These are phyloP conservation scores for Acromyrmex echinatior DNA, from an alignment of 1,140 invertebrate genomes.

Conservation along the genomic window DNA sequence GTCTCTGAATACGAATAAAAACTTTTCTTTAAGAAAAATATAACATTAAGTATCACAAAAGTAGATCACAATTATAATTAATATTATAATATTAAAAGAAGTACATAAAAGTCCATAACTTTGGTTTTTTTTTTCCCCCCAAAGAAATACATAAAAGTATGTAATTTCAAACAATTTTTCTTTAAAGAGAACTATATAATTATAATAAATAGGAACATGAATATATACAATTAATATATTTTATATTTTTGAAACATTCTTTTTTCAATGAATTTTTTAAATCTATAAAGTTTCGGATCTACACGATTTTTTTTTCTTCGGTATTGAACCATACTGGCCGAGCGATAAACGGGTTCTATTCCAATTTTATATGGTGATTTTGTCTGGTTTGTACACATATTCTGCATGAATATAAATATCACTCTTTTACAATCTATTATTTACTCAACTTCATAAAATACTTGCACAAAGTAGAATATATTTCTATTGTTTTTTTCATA, in stretches of 20 bases:
- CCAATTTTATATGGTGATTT: conserved; percentile 25
- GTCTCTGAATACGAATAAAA: too few species aligned
- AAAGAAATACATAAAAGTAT: neutral
- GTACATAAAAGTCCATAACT: too few species aligned
- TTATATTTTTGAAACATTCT: neutral
- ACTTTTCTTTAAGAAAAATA: too few species aligned
- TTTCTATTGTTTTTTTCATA: neutral
- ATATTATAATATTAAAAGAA: too few species aligned
- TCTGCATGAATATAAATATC: conserved; percentile 41
- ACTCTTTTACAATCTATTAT: conserved; percentile 20
- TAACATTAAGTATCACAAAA: too few species aligned
- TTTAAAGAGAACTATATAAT: neutral
- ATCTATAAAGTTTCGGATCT: neutral
- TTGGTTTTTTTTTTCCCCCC: neutral
- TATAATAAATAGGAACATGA: neutral
- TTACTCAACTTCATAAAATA: conserved; percentile 34
- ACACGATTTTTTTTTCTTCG: neutral
- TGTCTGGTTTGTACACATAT: neutral
- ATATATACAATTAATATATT: neutral
- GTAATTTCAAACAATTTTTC: neutral
- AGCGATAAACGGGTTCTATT: conserved; percentile 10
- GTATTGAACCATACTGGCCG: neutral
- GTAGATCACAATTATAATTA: too few species aligned
- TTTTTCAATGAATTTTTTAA: neutral
- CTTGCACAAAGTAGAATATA: neutral